Evolutionary conservation across 2,797 vertebrate species (phyloP).

Genomic region (Thamnophis elegans): DNA sequence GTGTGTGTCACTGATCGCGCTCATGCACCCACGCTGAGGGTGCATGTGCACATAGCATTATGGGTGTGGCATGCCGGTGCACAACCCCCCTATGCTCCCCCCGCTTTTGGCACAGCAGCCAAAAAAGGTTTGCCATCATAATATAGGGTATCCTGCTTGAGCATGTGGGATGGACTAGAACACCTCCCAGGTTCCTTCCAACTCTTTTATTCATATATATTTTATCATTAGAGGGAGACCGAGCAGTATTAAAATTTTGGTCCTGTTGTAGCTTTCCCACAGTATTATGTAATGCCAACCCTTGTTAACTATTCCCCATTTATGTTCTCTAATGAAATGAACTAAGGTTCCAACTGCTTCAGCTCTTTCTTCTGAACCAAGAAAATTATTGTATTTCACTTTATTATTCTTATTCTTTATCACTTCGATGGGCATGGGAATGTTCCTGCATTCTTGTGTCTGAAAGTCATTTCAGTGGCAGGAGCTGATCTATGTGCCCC

Average conservation of each 20-base stretch:
- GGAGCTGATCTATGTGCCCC: background rate
- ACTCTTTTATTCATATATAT: background rate
- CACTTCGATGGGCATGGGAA: background rate
- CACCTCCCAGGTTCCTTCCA: background rate
- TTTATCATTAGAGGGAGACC: background rate
- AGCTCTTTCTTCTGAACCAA: background rate
- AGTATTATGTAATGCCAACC: background rate
- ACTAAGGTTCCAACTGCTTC: background rate
- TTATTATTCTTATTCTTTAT: background rate
- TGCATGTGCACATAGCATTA: too few species aligned
- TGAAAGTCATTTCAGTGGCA: background rate
- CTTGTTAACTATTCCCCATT: background rate
- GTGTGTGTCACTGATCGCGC: too few species aligned
- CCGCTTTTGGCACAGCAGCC: too few species aligned
- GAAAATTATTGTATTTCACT: background rate
- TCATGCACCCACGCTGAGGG: too few species aligned
- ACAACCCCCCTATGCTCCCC: too few species aligned
- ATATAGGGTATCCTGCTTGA: too few species aligned
- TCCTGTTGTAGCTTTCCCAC: background rate
- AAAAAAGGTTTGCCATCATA: too few species aligned
- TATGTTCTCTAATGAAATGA: background rate
- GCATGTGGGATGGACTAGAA: background rate
- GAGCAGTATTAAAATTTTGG: background rate
- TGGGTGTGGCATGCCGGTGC: too few species aligned
- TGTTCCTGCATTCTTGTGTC: background rate